Conservation (phyloP, 2,888 invertebrate species). For the Amphipoea lucens region DNA sequence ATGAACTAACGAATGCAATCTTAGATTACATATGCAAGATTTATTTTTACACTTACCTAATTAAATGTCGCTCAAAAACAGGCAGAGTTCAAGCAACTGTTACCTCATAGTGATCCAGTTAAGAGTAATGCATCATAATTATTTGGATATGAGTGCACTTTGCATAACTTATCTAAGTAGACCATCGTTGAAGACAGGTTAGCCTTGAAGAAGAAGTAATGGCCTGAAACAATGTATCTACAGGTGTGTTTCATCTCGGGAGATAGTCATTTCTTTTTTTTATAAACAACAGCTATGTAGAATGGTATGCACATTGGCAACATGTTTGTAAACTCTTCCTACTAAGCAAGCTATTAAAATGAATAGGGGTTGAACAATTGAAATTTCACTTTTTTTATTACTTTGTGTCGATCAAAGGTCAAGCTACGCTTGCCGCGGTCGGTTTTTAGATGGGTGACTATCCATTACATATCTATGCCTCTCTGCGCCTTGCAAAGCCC, state of each 20-base stretch:
- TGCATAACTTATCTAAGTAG: conserved; percentile 57
- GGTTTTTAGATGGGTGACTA: neutral
- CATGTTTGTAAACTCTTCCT: neutral
- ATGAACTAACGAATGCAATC: conserved; percentile 12
- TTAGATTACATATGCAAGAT: conserved; percentile 16
- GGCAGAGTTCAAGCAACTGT: conserved; percentile 39
- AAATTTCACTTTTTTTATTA: neutral
- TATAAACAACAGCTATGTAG: too few relatives aligned
- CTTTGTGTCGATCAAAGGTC: neutral
- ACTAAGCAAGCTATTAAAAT: neutral
- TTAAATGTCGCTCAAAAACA: conserved; percentile 26
- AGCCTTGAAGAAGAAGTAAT: conserved; percentile 52
- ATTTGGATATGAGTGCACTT: conserved; percentile 46
- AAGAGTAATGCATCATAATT: conserved; percentile 32
- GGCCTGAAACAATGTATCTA: conserved; percentile 26
- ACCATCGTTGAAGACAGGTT: conserved; percentile 37
- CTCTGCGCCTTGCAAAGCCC: neutral
- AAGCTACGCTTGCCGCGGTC: neutral
- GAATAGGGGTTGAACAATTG: neutral
- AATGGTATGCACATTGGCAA: conserved; percentile 34
- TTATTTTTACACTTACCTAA: conserved; percentile 19
- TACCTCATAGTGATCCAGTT: conserved; percentile 35
- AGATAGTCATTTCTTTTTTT: conserved; percentile 27
- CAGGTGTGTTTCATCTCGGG: neutral
- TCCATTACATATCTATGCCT: neutral